Evolutionary conservation across 2,113 vertebrate species (phyloP).

Genomic region (Coracopsis vasa): DNA sequence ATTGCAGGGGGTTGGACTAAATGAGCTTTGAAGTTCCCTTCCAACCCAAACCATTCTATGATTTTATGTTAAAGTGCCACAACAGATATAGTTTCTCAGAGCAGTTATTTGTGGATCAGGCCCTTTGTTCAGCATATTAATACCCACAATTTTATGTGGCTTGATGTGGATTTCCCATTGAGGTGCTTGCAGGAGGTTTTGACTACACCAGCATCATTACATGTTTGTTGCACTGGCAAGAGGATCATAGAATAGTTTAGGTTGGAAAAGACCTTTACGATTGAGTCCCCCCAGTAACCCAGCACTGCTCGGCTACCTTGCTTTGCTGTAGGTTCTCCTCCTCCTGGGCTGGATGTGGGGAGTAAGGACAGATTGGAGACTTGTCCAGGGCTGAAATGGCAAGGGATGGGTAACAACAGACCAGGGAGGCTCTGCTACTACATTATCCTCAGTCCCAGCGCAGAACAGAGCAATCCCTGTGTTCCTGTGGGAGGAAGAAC

Average conservation of each 20-base stretch:
- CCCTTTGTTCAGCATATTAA: neutral
- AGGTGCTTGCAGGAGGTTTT: neutral
- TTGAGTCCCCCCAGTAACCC: neutral
- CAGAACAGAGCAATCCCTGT: neutral
- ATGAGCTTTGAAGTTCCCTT: neutral
- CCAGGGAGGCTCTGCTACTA: rapidly evolving
- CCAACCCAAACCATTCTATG: neutral
- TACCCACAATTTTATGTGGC: neutral
- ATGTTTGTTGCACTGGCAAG: neutral
- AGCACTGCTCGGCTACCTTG: neutral
- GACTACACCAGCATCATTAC: neutral
- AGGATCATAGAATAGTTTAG: neutral
- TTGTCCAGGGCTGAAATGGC: neutral
- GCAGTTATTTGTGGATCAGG: neutral
- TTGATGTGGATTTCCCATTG: rapidly evolving
- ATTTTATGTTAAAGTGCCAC: neutral
- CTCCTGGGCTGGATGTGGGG: neutral
- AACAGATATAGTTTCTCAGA: neutral
- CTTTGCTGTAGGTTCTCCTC: neutral
- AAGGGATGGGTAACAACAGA: too few species aligned
- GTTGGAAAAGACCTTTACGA: neutral
- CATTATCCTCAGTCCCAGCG: neutral
- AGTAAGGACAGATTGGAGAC: neutral
- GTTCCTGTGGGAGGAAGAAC: neutral
- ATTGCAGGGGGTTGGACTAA: neutral